Percentiles rank a stretch among this genome's conserved stretches.
These are phyloP conservation scores for Euproctis similis DNA, from an alignment of 2,888 invertebrate genomes.

Conservation along the genomic window DNA sequence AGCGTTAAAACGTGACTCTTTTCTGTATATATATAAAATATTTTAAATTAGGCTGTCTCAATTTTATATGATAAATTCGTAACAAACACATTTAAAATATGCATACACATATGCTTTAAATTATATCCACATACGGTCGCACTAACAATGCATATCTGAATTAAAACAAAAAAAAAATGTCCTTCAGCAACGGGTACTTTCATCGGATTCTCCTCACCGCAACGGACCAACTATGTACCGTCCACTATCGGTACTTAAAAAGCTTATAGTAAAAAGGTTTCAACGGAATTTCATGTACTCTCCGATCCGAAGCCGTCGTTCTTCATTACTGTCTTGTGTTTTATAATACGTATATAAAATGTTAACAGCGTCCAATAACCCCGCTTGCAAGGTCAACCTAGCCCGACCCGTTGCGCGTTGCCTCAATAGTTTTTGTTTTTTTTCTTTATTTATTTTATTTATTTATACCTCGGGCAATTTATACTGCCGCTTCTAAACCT, in stretches of 20 bases:
- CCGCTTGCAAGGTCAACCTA: slow-evolving; percentile 63
- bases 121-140: slow-evolving; percentile 37
- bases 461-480: slow-evolving; percentile 37
- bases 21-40: too few species aligned
- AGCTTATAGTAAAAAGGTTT: slow-evolving; percentile 54
- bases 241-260: slow-evolving; percentile 65
- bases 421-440: slow-evolving; percentile 50
- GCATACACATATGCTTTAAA: slow-evolving; percentile 29
- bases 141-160: slow-evolving; percentile 39
- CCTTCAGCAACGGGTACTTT: slow-evolving; percentile 65
- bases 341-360: slow-evolving; percentile 69
- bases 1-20: too few species aligned
- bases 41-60: too few species aligned
- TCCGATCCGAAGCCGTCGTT: slow-evolving; percentile 63
- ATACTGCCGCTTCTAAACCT: slow-evolving; percentile 33
- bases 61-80: too few species aligned
- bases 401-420: slow-evolving; percentile 38
- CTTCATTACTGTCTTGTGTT: slow-evolving; percentile 65
- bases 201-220: slow-evolving; percentile 43
- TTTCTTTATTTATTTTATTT: too few species aligned
- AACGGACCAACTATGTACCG: slow-evolving; percentile 42
- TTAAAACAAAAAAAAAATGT: slow-evolving; percentile 59
- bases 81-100: too few species aligned
- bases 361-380: slow-evolving; percentile 72
- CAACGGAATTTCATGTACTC: slow-evolving; percentile 69